Evolutionary conservation across 2,888 invertebrate genomes (phyloP), one percentile per base, ranked within the genome.

Genomic region (Torymus aiolomorphi): DNA sequence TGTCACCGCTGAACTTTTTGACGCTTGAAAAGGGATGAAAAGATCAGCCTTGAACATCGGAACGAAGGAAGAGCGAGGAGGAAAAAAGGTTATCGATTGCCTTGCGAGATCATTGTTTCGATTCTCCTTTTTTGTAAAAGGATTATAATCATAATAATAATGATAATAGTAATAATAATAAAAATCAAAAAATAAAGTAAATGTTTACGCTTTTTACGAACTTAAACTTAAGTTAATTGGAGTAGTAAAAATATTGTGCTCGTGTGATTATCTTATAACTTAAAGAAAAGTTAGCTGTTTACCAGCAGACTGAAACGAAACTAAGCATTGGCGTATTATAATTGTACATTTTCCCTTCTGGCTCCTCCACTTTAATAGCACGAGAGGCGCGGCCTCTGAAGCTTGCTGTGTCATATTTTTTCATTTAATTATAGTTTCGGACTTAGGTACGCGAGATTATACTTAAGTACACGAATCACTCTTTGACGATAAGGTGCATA

Each of bases 381-480:
- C 51, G 16, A 72, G 72, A 76, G 76, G 72, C 72, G 42, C 67
- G 56, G 67, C 69, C 72, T 73, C 69, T 71, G 18, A 65, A 74
- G 75, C 75, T 80, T 69, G 54, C 61, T 76, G 49, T 31, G 54
- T 5, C 24, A 52, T 70, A 18, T 59, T 74, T 31, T 57, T 66
- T 59, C 14, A 14, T 66, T 67, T 78, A 73, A 59, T 70, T 65
- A 59, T 65, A 72, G 52, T 67, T 78, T 76, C 73, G 74, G 74
- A 71, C 65, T 80, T 72, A 67, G 69, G 59, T 71, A 77, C 62
- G 62, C 69, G 31, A 75, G 57, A 76, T 81, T 76, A 81, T 80
- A 67, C 54, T 82, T 82, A 80, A 84, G 82, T 84, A 82, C 82
- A 74, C 72, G 57, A 82, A 83, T 83, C 80, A 82, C 81, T 83